Evolutionary conservation across 2,113 vertebrate species (phyloP), one percentile per base, ranked within the genome.

Genomic region (Mesoclemmys tuberculata): DNA sequence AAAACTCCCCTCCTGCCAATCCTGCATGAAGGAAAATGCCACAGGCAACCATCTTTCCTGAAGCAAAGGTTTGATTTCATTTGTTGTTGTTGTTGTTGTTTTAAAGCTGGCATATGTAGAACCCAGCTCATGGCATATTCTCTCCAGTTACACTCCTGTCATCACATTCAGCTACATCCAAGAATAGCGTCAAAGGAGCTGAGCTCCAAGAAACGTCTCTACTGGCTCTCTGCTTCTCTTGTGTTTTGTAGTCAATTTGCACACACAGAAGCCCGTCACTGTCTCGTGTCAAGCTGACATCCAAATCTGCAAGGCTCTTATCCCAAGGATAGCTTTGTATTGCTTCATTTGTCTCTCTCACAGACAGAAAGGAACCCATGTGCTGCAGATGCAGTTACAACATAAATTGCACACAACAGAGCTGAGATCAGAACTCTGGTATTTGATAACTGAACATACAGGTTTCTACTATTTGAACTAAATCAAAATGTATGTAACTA

Each of bases 71-170:
- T 75, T 90, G 13, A 74, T 49, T 89, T 83, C 7, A 13, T 82
- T 26, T 92, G 92, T 68, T 61, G 38, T 35, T 93, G 80, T 61
- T 93, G 41, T 61, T 93, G 41, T 94, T 90, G 84, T 95, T 96
- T 90, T 56, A 87, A 90, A 93, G 52, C 21, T 35, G 41, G 5
- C 26, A 58, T 51, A 48, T 88, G 85, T 90, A 84, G 82, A 82
- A 54, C 82, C 61, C 54, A 68, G 31, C 75, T 92, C 85, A 91
- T 93, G 88, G 96, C 41, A 84, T 49, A 31, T 29, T 84, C 49
- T 74, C 83, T 80, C 90, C 89, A 93, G 12, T 95, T 91, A 91
- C 82, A 78, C 58, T 54, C 52, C 93, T 85, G 29, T 93, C 85
- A 85, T 90, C 79, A 18, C 86, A 85, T 85, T 90, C 31, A 82